Evolutionary conservation across 92 coral and sea anemone species (phyloP), one percentile per base, ranked within the genome.

Genomic region (Pocillopora meandrina): DNA sequence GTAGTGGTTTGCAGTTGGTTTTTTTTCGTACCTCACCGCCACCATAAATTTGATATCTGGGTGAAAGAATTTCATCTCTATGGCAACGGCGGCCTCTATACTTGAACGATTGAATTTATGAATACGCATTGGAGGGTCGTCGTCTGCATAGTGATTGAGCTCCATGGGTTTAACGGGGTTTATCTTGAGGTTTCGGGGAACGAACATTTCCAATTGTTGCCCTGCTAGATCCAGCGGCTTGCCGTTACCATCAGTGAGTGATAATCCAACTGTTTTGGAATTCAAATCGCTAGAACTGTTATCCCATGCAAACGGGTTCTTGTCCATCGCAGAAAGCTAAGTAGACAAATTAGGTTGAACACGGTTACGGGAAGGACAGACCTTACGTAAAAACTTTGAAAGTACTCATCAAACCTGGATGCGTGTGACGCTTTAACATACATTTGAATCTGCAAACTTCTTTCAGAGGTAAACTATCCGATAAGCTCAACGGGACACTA

Each of bases 61-160:
- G 35, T 96, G 92, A 65, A 89, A 93, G 19, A 86, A 57, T 70
- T 74, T 78, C 61, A 96, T 89, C 65, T 94, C 92, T 7, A 96
- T 75, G 10, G 92, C 98, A 49, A 96, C 87, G 23, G 91, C 98
- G 0, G 98, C 78, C 31, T 87, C 90, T 72, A 84, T 88, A 56
- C 81, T 86, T 12, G 98, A 91, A 72, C 96, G 98, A 86, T 96
- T 96, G 89, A 96, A 96, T 75, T 86, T 94, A 87, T 96, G 98
- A 16, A 94, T 92, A 49, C 95, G 92, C 95, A 96, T 90, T 10
- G 95, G 93, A 3, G 95, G 95, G 35, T 94, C 98, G 19, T 84
- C 94, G 8, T 90, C 90, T 52, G 71, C 78, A 75, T 72, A 92
- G 78, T 91, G 92, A 86, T 92, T 94, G 52, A 96, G 79, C 42